A percentile compares a stretch with the other conserved stretches of the same genome.
Conservation (phyloP, 2,113 vertebrate genomes). For the Hippocampus mohnikei region DNA sequence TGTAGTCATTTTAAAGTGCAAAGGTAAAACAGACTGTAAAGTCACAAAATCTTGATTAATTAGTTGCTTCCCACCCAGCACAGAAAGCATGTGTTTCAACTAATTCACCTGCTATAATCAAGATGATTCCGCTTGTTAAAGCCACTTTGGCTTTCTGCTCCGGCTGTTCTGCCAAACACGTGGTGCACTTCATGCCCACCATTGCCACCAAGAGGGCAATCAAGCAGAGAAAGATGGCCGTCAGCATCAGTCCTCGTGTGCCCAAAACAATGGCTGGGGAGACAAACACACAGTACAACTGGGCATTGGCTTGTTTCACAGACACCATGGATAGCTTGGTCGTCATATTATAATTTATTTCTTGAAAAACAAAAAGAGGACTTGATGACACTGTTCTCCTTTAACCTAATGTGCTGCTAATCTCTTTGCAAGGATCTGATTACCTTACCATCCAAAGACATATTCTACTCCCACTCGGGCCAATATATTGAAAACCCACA, state of each 20-base stretch:
- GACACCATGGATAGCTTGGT: neutral
- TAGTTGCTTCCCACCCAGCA: too few species aligned
- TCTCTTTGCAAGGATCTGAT: too few species aligned
- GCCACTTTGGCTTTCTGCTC: constrained; percentile 85
- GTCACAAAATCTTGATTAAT: too few species aligned
- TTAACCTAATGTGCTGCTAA: too few species aligned
- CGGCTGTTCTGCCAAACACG: constrained; percentile 78
- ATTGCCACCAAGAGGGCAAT: constrained; percentile 73
- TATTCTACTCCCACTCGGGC: too few species aligned
- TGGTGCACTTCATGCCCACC: constrained; percentile 91
- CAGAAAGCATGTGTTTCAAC: neutral
- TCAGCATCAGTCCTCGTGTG: constrained; percentile 87
- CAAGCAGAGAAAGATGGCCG: constrained; percentile 75
- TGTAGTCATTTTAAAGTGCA: too few species aligned
- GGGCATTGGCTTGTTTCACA: neutral
- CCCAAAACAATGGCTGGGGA: constrained; percentile 78
- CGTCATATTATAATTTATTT: neutral
- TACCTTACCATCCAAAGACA: too few species aligned
- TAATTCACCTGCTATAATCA: constrained; percentile 79
- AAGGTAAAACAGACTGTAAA: neutral
- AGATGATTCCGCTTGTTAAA: constrained; percentile 78
- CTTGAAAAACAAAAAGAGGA: too few species aligned
- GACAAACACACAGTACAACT: neutral
- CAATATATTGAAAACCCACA: too few species aligned
- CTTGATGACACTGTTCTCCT: too few species aligned